Percentiles rank a stretch among this genome's conserved stretches.
These are phyloP conservation scores for Phasianus colchicus DNA, from an alignment of 2,113 vertebrate genomes.

Conservation along the genomic window DNA sequence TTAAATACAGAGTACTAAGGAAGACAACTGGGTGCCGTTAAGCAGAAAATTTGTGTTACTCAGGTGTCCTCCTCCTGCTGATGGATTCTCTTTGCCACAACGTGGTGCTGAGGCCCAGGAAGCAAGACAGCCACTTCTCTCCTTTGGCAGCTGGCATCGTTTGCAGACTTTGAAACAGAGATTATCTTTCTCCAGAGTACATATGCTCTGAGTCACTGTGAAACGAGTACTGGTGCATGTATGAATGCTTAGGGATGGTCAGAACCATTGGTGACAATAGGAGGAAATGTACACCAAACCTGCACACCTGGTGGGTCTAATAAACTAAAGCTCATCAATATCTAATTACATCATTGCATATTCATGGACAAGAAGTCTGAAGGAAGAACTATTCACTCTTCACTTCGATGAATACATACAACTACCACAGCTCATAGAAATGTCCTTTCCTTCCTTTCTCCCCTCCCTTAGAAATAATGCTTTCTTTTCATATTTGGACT, in stretches of 20 bases:
- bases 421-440: background rate
- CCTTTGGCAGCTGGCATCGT: background rate
- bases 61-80: background rate
- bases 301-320: background rate
- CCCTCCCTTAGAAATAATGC: background rate
- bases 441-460: background rate
- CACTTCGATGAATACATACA: background rate
- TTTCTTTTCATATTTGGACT: background rate
- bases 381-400: slow-evolving; percentile 34
- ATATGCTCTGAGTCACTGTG: background rate
- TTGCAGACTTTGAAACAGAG: background rate
- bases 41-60: background rate
- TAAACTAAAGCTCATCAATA: background rate
- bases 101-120: background rate
- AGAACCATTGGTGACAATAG: background rate
- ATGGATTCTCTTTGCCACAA: background rate
- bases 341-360: slow-evolving; percentile 8
- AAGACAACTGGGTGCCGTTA: background rate
- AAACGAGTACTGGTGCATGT: background rate
- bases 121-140: background rate
- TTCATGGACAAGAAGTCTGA: background rate
- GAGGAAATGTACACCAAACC: background rate
- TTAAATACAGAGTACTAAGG: background rate
- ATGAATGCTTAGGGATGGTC: background rate
- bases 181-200: background rate